Evolutionary conservation across 1,140 invertebrate species (phyloP), one percentile per base, ranked within the genome.

Genomic region (Lepidurus apus): DNA sequence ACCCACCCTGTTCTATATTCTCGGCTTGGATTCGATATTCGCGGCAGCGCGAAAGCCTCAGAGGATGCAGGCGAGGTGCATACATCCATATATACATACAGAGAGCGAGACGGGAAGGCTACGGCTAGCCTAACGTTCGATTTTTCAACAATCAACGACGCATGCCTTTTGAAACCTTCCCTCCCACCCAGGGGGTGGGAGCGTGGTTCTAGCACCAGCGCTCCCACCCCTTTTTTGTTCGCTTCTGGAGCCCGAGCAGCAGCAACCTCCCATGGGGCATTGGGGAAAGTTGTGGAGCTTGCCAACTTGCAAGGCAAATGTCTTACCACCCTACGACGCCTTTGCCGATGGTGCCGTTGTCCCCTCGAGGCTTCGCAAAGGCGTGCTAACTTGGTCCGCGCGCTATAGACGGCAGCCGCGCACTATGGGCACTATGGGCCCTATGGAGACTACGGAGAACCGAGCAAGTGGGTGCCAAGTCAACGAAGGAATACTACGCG

Each of bases 241-340:
- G 10, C 45, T 47, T 65, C 53, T 65, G 8, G 53, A 65, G 2
- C 34, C 34, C 34, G 34, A 34, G 34, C 34, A 34, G 34, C 34
- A 34, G 34, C 34, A 65, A 13, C 21, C 53, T 65, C 53, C 53
- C 53, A 65, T 65, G 53, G 53, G 34, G 53, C 53, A 65, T 65
- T 17, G 53, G 53, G 53, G 4, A 34, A 65, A 65, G 53, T 65
- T 65, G 53, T 65, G 53, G 53, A 65, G 53, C n/a, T 65, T 65
- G 53, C 53, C 53, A 65, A 65, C 53, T 65, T 65, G 53, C 53
- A 65, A 65, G 53, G 53, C 53, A 65, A 65, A 65, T 65, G 53
- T 65, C 53, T 65, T 65, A n/a, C 53, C 53, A 65, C 53, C 53
- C 53, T 65, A 21, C 53, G 53, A 65, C 53, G 53, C 53, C 53